Base-by-base conservation (phyloP, 2,888 invertebrate species). In the Agonopterix alstromeriana region DNA sequence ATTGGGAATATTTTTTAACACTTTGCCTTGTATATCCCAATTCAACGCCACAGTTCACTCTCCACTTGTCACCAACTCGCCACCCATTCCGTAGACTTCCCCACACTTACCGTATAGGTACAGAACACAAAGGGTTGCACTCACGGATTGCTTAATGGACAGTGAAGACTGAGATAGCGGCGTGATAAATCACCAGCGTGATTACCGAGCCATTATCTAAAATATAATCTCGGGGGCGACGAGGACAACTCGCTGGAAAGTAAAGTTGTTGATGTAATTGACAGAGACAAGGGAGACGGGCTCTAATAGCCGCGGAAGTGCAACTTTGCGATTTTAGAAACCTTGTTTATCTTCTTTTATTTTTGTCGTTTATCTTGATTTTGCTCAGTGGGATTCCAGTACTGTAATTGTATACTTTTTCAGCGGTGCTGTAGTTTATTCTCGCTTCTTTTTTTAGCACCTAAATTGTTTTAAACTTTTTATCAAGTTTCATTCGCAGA, bases 111-210 rank as follows among this genome's bases (percentile, higher is more conserved):
- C 46, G 35, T 47, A 52, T 54, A 57, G 3, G 35, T 36, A 47
- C 43, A 27, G 12, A 27, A 27, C 27, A 38, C 79, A 83, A 84
- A 86, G 86, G 87, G 86, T 82, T 87, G 82, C 75, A 69, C 65
- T 69, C 65, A 60, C 73, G 62, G 67, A 85, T 86, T 87, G 89
- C 81, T 78, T 88, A 89, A 89, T 89, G 89, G 89, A 85, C 84
- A 81, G 87, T 82, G 85, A 89, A 87, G 85, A 78, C 80, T 77
- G 78, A 78, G 89, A 89, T 88, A 86, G 78, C 77, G 63, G 61
- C 51, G 82, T 89, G 89, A 89, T 89, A 88, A 88, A 89, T 89
- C 88, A 89, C 87, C 77, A 56, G 53, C 67, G 75, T 83, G 85
- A 87, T 87, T 87, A 87, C 85, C 59, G 70, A 69, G 65, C 85